Percentiles rank a stretch among this genome's conserved stretches.
Evolutionary conservation across 2,888 invertebrate genomes (phyloP).

Genomic region (Junonia oenone): DNA sequence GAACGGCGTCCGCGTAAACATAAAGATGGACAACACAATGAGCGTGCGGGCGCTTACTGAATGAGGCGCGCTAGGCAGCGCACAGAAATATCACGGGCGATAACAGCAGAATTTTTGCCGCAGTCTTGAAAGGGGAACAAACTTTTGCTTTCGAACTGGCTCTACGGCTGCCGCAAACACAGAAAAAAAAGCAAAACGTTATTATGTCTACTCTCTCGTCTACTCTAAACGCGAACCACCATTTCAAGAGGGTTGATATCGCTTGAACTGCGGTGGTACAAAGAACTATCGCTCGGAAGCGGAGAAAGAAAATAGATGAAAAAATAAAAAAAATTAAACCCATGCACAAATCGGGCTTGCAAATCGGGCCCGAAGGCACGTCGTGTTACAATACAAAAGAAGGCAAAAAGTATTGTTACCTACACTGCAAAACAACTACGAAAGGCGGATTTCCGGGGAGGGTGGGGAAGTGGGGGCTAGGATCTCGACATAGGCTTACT

Average conservation of each 20-base stretch:
- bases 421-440: slow-evolving; percentile 47
- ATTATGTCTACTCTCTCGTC: slow-evolving; percentile 3
- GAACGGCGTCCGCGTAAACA: slow-evolving; percentile 33
- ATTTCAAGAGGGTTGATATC: slow-evolving; percentile 79
- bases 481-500: slow-evolving; percentile 54
- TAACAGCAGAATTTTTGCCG: slow-evolving; percentile 86
- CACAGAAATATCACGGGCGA: slow-evolving; percentile 88
- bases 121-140: slow-evolving; percentile 87
- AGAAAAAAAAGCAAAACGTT: slow-evolving; percentile 66
- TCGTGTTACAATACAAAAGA: slow-evolving; percentile 33
- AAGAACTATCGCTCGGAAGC: slow-evolving; percentile 44
- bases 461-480: slow-evolving; percentile 33
- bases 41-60: slow-evolving; percentile 73
- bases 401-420: background rate
- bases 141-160: slow-evolving; percentile 82
- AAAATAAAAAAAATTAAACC: slow-evolving; percentile 50
- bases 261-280: slow-evolving; percentile 47
- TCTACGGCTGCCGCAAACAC: slow-evolving; percentile 78
- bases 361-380: slow-evolving; percentile 50
- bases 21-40: slow-evolving; percentile 50
- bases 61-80: slow-evolving; percentile 78
- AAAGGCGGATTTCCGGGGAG: slow-evolving; percentile 34
- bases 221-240: slow-evolving; percentile 44
- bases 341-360: slow-evolving; percentile 69
- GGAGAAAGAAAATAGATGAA: slow-evolving; percentile 36